Base-by-base conservation (phyloP, 2,888 invertebrate genomes). In the Thymelicus lineola region DNA sequence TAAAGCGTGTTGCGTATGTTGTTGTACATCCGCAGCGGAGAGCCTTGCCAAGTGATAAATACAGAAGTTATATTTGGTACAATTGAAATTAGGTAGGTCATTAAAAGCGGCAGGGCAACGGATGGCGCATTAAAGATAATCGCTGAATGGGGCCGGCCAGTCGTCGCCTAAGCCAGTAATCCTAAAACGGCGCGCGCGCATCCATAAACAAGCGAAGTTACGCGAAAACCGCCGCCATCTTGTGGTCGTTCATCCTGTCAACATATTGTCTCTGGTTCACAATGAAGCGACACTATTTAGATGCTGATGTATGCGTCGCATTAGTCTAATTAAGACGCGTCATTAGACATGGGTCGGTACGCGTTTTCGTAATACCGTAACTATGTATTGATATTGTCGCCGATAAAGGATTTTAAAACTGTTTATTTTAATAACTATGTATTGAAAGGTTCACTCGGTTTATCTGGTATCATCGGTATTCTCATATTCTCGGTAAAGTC, bases 41-140 rank as follows among this genome's bases (percentile, higher is more conserved):
- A 81, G 83, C 85, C 88, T 86, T 91, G 93, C 92, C 92, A 92
- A 93, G 86, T 89, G 87, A 90, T 91, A 92, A 91, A 91, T 90
- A 90, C 82, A 78, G 77, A 79, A 85, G 90, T 91, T 92, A 92
- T 91, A 92, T 92, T 92, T 88, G 86, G 90, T 86, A 89, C 93
- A 92, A 93, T 92, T 91, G 91, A 90, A 91, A 91, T 92, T 91
- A 92, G 91, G 91, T 86, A 87, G 84, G 84, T 86, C 90, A 89
- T 92, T 93, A 90, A 90, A 86, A 86, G 85, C 80, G 78, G 76
- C 80, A 78, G 79, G 75, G 82, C 84, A 86, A 86, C 89, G 87
- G 83, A 87, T 85, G 86, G 85, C 78, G 82, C 84, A 86, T 87
- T 84, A 84, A 84, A 86, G 86, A 88, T 90, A 90, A 90, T 91